Conservation (phyloP, 2,113 vertebrate genomes). For the Telmatochromis sp. region DNA sequence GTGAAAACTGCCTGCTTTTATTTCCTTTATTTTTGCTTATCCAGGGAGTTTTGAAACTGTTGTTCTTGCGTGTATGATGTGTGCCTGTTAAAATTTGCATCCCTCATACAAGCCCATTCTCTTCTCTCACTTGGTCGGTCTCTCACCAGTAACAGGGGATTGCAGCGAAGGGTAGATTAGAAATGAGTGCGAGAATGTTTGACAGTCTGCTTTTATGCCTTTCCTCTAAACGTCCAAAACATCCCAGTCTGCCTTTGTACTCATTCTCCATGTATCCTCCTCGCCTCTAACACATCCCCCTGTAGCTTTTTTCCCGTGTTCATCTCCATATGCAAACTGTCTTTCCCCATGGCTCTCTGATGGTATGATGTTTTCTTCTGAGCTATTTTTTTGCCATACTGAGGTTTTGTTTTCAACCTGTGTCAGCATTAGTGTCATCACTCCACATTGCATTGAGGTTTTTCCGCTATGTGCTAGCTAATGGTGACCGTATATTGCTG, state of each 20-base stretch:
- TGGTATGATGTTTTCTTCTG: constrained; percentile 15
- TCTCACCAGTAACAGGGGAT: constrained; percentile 1
- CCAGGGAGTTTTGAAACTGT: neutral
- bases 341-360: constrained; percentile 29
- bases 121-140: constrained; percentile 2
- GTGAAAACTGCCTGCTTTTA: neutral
- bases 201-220: constrained; percentile 20
- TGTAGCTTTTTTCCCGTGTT: constrained; percentile 8
- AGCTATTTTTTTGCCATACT: constrained; percentile 12
- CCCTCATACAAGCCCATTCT: constrained; percentile 9
- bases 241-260: constrained; percentile 22
- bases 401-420: constrained; percentile 21
- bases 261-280: neutral
- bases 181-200: constrained; percentile 21
- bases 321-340: constrained; percentile 38
- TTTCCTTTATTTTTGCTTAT: neutral
- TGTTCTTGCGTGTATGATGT: neutral
- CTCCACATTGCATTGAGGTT: constrained; percentile 16
- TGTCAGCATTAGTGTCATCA: constrained; percentile 35
- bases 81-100: constrained; percentile 22
- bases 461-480: neutral
- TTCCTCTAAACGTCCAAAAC: neutral
- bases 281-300: neutral
- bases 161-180: constrained; percentile 32
- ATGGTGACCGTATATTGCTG: neutral